These are phyloP conservation scores for Vombatus ursinus DNA, from an alignment of 2,113 vertebrate genomes.

Conservation along the genomic window DNA sequence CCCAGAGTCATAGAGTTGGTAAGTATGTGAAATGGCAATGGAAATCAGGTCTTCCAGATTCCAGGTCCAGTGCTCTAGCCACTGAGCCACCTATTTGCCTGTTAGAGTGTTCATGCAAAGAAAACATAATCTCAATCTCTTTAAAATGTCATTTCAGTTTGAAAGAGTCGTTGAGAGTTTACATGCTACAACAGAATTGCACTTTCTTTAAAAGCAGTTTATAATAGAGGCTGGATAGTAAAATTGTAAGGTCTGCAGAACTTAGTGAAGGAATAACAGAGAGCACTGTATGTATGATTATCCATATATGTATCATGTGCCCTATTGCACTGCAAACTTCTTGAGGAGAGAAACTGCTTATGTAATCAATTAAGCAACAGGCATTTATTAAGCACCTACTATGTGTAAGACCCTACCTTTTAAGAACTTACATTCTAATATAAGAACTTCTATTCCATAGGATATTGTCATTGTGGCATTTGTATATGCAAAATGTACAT, in stretches of 20 bases:
- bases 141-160: not conserved
- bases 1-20: not conserved
- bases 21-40: not conserved
- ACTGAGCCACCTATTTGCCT: not conserved
- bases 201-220: not conserved
- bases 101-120: not conserved
- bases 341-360: not conserved
- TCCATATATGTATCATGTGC: not conserved
- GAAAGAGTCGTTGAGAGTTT: not conserved
- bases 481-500: not conserved
- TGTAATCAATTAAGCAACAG: not conserved
- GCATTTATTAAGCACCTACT: not conserved
- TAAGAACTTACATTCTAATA: not conserved
- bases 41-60: not conserved
- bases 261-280: not conserved
- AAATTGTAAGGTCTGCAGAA: not conserved
- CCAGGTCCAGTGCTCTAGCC: not conserved
- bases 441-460: not conserved
- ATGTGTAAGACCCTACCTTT: not conserved
- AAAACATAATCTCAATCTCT: not conserved
- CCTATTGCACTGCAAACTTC: not conserved
- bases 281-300: not conserved
- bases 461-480: not conserved
- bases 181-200: not conserved
- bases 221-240: not conserved